Evolutionary conservation across 2,113 vertebrate genomes (phyloP), one percentile per base, ranked within the genome.

Genomic region (Mungos mungo): DNA sequence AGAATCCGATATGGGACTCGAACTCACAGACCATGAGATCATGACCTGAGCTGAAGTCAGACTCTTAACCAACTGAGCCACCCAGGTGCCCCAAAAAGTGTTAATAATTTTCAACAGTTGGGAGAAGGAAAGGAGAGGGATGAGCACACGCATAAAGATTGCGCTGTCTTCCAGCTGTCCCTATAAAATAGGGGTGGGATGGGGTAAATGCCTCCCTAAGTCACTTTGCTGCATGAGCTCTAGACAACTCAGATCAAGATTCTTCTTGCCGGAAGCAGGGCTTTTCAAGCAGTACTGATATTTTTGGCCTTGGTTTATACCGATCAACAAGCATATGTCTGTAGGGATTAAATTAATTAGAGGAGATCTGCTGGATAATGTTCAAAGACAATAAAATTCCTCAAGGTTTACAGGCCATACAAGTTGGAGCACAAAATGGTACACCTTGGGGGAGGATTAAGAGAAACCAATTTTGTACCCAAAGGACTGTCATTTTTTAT

Each of bases 301-400:
- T 63, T 97, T 93, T 88, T 76, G 84, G 88, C 93, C 94, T 92
- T 94, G 94, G 88, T 96, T 97, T 96, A 91, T 65, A 96, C 72
- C 79, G 77, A 97, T 97, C 96, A 97, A 96, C 94, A 97, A 97
- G 52, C 88, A 93, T 94, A 96, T 95, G 60, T 98, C 97, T 97
- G 82, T 74, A 85, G 94, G 96, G 96, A 98, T 98, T 97, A 97
- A 96, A 96, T 97, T 98, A 97, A 97, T 98, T 98, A 96, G 97
- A 96, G 23, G 81, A 97, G 92, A 98, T 98, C 96, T 97, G 95
- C 88, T 97, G 96, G 92, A 96, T 97, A 90, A 95, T 91, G 94
- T 97, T 98, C 90, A 97, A 98, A 96, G 95, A 95, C 93, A 94
- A 96, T 90, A 92, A 92, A 96, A 97, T 97, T 97, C 84, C 96